Base-by-base conservation (phyloP, 2,888 invertebrate species). In the Deilephila porcellus region DNA sequence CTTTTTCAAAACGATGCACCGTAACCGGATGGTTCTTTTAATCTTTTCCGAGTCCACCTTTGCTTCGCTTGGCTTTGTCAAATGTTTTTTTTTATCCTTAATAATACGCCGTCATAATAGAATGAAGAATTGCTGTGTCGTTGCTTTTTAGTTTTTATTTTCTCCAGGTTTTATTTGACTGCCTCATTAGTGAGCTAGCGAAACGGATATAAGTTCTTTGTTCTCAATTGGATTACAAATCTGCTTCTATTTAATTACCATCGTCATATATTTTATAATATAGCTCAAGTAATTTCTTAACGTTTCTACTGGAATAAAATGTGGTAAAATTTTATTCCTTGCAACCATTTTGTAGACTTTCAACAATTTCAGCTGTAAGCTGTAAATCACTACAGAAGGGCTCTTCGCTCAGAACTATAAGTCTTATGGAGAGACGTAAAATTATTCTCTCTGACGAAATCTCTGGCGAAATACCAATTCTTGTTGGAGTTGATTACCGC, bases 31-130 rank as follows among this genome's bases (percentile, higher is more conserved):
- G 17, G 60, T 29, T 32, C 29, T 60, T 14, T 60, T 64, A 64
- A 37, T 64, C 20, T 64, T 64, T 45, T 20, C 20, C 37, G 11
- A 45, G 4, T 19, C 37, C 19, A 45, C 19, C 11, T 20, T 45
- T 45, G 64, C 45, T 37, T 20, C 64, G 20, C 20, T 64, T 64
- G 64, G 64, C 45, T 64, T 25, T 37, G 64, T 64, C 37, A 45
- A 64, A 64, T 64, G 37, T 45, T 64, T 64, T 60, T 64, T 64
- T 60, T 64, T 64, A 64, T 45, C 45, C 37, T 64, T 64, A 20
- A 64, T 64, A 64, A 64, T 64, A 20, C n/a, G 45, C 64, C 20
- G 37, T 64, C 64, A 64, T 45, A 45, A 45, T 20, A 20, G n/a
- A 45, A 14, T 64, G 37, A 45, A 4, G 20, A 11, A 45, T 64